A percentile compares a stretch with the other conserved stretches of the same genome.
phyloP scores from a whole-genome alignment of 2,797 vertebrate species.

The Falco novaeseelandiae region DNA sequence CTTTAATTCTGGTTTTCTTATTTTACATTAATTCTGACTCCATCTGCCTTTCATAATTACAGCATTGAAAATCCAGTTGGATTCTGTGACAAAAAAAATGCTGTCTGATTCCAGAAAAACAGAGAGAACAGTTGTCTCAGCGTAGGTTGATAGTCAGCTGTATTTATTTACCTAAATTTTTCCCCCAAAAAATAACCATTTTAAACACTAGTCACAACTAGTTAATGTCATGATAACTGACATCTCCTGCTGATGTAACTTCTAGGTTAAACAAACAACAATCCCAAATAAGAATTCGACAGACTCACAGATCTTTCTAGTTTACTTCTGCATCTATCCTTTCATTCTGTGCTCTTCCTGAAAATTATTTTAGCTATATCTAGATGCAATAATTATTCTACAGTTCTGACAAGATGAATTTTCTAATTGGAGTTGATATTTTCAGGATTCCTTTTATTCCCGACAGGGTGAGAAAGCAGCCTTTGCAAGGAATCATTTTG shows the following conservation, averaged over 20 bases:
- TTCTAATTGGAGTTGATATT: neutral
- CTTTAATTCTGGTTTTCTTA: neutral
- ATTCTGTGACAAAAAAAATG: neutral
- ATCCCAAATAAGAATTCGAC: neutral
- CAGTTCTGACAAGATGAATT: neutral
- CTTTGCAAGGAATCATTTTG: neutral
- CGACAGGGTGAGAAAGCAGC: neutral
- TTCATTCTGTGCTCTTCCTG: neutral
- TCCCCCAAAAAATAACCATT: accelerated
- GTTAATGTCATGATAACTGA: neutral
- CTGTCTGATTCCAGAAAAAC: neutral
- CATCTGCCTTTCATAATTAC: neutral
- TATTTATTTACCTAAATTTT: neutral
- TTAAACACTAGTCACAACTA: neutral
- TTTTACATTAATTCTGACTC: neutral
- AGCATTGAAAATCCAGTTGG: neutral
- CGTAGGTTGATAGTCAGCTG: neutral
- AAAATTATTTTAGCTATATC: neutral
- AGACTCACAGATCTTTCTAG: neutral
- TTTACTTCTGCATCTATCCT: neutral
- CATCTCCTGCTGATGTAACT: neutral
- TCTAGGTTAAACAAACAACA: neutral
- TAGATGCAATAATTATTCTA: neutral
- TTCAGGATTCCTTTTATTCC: neutral
- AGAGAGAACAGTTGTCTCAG: neutral